phyloP scores from a whole-genome alignment of 2,797 vertebrate genomes.

The Argya squamiceps region DNA sequence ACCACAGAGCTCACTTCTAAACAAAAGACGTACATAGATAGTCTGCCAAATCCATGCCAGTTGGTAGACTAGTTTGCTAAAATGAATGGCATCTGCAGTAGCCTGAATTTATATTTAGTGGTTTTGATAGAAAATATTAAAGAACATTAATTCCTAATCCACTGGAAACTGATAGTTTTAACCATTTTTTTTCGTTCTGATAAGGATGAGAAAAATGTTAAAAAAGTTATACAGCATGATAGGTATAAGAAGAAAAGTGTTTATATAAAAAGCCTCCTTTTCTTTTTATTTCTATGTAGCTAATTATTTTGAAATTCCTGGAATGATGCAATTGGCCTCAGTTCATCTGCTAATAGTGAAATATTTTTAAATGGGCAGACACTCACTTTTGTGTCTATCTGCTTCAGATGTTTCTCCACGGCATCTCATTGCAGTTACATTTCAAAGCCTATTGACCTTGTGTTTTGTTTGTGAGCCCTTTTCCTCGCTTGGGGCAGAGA shows the following conservation, averaged over 20 bases:
- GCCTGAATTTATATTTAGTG: background rate
- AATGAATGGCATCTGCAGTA: background rate
- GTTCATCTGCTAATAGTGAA: background rate
- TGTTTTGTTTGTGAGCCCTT: background rate
- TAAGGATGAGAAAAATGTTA: background rate
- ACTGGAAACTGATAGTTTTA: background rate
- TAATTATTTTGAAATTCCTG: background rate
- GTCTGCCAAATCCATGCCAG: background rate
- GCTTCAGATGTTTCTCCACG: background rate
- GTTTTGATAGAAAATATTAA: background rate
- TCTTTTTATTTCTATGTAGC: background rate
- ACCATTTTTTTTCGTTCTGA: background rate
- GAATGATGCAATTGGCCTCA: background rate
- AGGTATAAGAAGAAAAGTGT: background rate
- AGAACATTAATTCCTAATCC: background rate
- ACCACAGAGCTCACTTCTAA: background rate
- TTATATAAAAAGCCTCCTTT: background rate
- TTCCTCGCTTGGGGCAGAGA: background rate
- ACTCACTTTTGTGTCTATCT: background rate
- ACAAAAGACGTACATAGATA: background rate
- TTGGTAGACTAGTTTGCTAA: background rate
- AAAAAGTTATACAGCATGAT: background rate
- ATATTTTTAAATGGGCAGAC: background rate
- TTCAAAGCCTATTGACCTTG: background rate
- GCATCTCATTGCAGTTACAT: background rate